Conservation (phyloP, 2,797 vertebrate genomes). For the Paramormyrops hopkinsi region DNA sequence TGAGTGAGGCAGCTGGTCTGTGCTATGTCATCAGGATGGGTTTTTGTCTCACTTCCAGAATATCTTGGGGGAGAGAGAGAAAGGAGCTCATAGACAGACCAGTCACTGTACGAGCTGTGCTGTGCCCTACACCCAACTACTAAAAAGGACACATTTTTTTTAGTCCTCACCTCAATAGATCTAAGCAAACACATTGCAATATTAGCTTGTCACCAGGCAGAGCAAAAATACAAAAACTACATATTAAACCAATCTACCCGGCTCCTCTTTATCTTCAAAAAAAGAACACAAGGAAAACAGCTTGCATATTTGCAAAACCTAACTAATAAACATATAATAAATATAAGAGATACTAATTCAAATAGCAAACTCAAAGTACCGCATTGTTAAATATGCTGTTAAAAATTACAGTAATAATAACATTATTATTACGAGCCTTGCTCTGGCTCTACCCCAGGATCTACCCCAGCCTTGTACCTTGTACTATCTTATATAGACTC, state of each 20-base stretch:
- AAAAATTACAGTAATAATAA: background rate
- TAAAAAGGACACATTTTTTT: background rate
- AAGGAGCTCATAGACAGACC: background rate
- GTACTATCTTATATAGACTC: background rate
- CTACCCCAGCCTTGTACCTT: background rate
- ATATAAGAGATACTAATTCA: background rate
- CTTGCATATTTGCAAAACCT: background rate
- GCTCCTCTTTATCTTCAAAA: background rate
- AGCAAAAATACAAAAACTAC: background rate
- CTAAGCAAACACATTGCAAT: background rate
- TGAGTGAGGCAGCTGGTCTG: conserved; percentile 51
- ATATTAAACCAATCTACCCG: background rate
- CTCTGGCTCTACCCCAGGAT: background rate
- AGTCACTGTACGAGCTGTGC: background rate
- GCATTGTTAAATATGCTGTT: background rate
- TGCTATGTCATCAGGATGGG: conserved; percentile 96
- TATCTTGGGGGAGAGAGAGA: conserved; percentile 63
- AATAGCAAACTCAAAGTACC: background rate
- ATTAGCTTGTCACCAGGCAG: background rate
- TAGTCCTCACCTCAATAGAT: background rate
- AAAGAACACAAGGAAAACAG: background rate
- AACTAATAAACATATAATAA: background rate
- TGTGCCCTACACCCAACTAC: background rate
- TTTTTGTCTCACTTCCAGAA: conserved; percentile 95
- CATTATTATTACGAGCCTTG: background rate